Evolutionary conservation across 30 jellyfish, hydroid and myxozoan genomes (phyloP).

Genomic region (Phacellophora camtschatica): DNA sequence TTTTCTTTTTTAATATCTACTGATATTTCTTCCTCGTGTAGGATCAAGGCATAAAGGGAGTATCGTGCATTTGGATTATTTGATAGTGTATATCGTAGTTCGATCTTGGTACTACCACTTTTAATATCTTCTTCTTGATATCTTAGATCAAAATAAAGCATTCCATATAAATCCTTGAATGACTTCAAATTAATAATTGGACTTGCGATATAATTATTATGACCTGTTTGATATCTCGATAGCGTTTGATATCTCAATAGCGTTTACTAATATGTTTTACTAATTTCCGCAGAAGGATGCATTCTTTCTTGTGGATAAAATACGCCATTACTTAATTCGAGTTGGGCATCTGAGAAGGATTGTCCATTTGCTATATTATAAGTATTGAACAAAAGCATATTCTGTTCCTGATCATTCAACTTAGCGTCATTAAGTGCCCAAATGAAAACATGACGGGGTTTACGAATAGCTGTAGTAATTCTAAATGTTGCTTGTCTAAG

Average conservation of each 20-base stretch:
- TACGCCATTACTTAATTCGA: not conserved
- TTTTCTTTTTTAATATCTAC: not conserved
- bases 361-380: not conserved
- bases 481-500: not conserved
- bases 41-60: conserved; percentile 4
- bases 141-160: conserved; percentile 8
- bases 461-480: conserved; percentile 13
- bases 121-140: conserved; percentile 10
- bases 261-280: not conserved
- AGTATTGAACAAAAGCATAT: not conserved
- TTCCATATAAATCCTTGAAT: conserved; percentile 8
- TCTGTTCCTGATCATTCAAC: not conserved
- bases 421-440: not conserved
- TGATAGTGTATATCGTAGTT: conserved; percentile 15
- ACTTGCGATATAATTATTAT: not conserved
- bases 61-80: conserved; percentile 14
- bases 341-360: not conserved
- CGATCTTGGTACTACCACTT: conserved; percentile 11
- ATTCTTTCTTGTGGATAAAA: not conserved
- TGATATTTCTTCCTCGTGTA: conserved; percentile 1
- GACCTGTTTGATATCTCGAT: not conserved
- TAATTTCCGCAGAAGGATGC: not conserved
- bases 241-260: not conserved
- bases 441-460: conserved; percentile 17
- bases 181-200: not conserved